Evolutionary conservation across 2,797 vertebrate species (phyloP), one percentile per base, ranked within the genome.

Genomic region (Pteropus rufus): DNA sequence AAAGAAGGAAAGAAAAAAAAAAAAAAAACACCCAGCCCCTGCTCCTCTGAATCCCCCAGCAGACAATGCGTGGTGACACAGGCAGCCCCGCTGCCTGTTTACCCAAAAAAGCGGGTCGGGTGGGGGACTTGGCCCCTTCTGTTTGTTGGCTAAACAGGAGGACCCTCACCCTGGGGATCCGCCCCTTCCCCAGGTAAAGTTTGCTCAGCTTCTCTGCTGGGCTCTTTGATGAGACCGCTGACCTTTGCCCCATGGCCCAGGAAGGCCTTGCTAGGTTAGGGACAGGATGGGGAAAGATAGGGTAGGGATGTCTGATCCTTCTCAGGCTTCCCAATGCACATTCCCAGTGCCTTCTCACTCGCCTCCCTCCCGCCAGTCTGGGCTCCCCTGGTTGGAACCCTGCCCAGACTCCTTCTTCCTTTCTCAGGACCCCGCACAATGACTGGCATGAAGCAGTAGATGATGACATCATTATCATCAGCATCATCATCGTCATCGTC

Each of bases 21-120:
- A 4, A 4, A 31, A 36, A 34, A 34, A 54, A 23, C 23, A 4
- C 39, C 49, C 64, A 81, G 73, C 24, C n/a, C 31, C 24, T 36
- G 84, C 56, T 94, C 39, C 65, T 97, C 87, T 83, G 96, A 96
- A 97, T 91, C 96, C 62, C 0, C 7, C 31, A 41, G 94, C 62
- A 99, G 96, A 99, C 99, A 99, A 99, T 98, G 98, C 98, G 10
- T 98, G 97, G 98, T 98, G 98, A 97, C 96, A 97, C 95, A 98
- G 95, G 96, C 97, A 4, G 94, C 94, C 96, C 93, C 97, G 96
- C 95, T 82, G 96, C 64, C 96, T 93, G 95, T 98, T 98, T 98
- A 97, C 96, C 97, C 96, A 97, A 94, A 98, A 98, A 98, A 97
- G 88, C 97, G 98, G 96, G 95, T 97, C 96, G 76, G 96, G 94